Evolutionary conservation across 2,797 vertebrate genomes (phyloP).

Genomic region (Hafferia zeledoni): DNA sequence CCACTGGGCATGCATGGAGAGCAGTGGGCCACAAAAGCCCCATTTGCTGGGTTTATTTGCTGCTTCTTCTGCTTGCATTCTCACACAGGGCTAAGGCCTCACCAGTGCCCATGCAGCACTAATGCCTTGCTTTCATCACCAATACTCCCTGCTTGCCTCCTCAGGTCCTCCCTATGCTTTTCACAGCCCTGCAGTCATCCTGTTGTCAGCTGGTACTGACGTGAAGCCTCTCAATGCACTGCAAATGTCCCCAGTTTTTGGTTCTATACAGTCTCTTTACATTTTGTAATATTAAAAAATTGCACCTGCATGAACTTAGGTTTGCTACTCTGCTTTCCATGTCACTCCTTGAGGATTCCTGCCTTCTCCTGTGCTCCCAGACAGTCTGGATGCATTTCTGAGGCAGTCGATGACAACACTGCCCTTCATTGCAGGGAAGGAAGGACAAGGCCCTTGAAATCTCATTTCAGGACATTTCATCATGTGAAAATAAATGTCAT

Average conservation of each 20-base stretch:
- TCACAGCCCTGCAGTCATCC: neutral
- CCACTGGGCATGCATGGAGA: fast-evolving
- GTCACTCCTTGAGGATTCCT: neutral
- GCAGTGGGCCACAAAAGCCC: neutral
- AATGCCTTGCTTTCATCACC: neutral
- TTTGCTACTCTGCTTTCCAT: neutral
- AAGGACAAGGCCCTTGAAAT: conserved; percentile 28
- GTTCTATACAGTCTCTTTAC: neutral
- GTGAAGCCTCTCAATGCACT: neutral
- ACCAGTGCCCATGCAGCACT: neutral
- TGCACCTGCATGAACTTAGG: neutral
- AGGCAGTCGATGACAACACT: neutral
- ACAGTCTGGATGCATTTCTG: neutral
- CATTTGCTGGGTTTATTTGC: neutral
- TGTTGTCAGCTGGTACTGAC: neutral
- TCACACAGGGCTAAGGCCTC: neutral
- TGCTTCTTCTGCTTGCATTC: neutral
- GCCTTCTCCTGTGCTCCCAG: neutral
- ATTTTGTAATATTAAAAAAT: neutral
- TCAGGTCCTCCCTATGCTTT: neutral
- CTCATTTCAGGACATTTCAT: conserved; percentile 4
- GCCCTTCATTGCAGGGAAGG: neutral
- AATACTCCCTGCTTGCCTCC: neutral
- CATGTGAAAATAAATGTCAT: conserved; percentile 23
- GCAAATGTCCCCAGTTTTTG: fast-evolving